Percentiles rank a stretch among this genome's conserved stretches.
Evolutionary conservation across 30 jellyfish, hydroid and myxozoan genomes (phyloP).

Genomic region (Hydractinia symbiolongicarpus): DNA sequence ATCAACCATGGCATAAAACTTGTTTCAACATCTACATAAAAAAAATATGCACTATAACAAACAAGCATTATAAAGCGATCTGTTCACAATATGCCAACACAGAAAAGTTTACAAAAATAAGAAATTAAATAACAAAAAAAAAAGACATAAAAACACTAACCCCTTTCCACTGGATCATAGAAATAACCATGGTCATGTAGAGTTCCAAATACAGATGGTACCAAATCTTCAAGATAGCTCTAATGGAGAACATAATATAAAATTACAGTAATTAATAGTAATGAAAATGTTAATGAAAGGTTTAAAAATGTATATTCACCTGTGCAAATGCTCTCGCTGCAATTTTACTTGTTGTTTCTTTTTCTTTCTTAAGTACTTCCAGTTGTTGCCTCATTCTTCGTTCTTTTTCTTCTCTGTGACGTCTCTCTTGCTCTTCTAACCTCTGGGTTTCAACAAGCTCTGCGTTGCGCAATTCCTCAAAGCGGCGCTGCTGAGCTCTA

Average conservation of each 20-base stretch:
- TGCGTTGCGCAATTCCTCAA: constrained; percentile 89
- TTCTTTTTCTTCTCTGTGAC: constrained; percentile 93
- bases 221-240: constrained; percentile 83
- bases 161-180: constrained; percentile 92
- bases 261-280: background rate
- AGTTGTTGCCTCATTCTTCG: constrained; percentile 88
- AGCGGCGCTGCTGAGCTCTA: constrained; percentile 87
- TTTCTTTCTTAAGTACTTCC: constrained; percentile 76
- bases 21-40: constrained; percentile 70
- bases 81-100: background rate
- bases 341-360: constrained; percentile 67
- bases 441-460: constrained; percentile 90
- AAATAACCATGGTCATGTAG: constrained; percentile 74
- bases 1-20: constrained; percentile 90
- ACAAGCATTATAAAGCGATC: background rate
- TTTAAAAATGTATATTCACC: constrained; percentile 31
- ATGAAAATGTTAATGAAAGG: background rate
- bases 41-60: background rate
- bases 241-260: constrained; percentile 2
- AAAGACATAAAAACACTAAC: constrained; percentile 25
- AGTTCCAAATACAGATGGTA: constrained; percentile 87
- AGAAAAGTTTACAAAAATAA: background rate
- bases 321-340: constrained; percentile 98
- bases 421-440: constrained; percentile 88
- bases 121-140: background rate